phyloP scores from a whole-genome alignment of 2,797 vertebrate genomes.

The Heteromormyrus szaboi region DNA sequence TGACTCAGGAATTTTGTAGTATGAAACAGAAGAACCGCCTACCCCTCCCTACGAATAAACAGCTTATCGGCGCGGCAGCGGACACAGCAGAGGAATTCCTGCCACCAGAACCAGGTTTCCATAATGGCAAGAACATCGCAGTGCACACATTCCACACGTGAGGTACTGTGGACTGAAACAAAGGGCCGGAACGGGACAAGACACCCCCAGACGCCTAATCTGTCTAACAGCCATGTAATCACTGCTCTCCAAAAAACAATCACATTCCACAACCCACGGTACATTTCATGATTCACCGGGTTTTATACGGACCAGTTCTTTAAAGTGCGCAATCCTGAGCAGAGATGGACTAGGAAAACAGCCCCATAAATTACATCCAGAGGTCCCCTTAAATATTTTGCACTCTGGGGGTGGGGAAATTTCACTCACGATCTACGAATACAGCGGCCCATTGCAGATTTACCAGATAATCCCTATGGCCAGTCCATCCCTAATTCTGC shows the following conservation, averaged over 20 bases:
- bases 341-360: background rate
- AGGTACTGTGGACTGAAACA: background rate
- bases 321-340: background rate
- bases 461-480: background rate
- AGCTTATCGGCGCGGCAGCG: background rate
- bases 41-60: constrained; percentile 13
- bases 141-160: background rate
- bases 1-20: constrained; percentile 13
- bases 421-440: background rate
- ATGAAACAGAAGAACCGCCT: constrained; percentile 1
- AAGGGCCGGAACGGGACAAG: background rate
- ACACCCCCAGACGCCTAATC: background rate
- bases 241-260: background rate
- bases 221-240: background rate
- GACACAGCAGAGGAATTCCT: constrained; percentile 17
- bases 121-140: background rate
- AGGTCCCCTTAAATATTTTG: background rate
- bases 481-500: background rate
- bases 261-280: background rate
- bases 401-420: background rate
- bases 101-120: background rate
- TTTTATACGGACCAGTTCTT: background rate
- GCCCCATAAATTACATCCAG: background rate
- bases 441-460: background rate
- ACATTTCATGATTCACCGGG: background rate